phyloP scores from a whole-genome alignment of 2,797 vertebrate species.

The Chiroxiphia lanceolata region DNA sequence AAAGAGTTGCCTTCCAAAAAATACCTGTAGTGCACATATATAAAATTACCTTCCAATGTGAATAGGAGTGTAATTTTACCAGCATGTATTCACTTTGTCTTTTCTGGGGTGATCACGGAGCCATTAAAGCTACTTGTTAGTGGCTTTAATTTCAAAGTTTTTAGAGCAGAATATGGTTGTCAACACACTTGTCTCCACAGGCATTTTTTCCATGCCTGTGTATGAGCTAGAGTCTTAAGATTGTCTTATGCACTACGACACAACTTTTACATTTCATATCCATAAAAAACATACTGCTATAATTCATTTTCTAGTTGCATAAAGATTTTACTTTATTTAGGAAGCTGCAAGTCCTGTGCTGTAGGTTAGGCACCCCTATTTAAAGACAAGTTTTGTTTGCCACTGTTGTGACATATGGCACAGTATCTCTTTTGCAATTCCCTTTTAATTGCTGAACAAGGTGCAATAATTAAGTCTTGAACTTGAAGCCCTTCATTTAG shows the following conservation, averaged over 20 bases:
- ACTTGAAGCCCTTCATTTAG: constrained; percentile 1
- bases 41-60: not conserved
- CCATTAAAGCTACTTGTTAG: not conserved
- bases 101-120: not conserved
- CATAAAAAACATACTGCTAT: constrained; percentile 8
- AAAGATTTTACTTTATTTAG: constrained; percentile 37
- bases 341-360: not conserved
- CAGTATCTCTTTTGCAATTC: not conserved
- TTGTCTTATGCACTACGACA: not conserved
- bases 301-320: constrained; percentile 1
- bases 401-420: not conserved
- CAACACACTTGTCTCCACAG: not conserved
- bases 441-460: constrained; percentile 37
- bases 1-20: not conserved
- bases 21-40: not conserved
- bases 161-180: not conserved
- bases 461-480: constrained; percentile 43
- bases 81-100: not conserved
- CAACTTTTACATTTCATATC: not conserved
- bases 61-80: not conserved
- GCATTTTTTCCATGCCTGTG: not conserved
- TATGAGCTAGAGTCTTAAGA: not conserved
- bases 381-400: constrained; percentile 32
- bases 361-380: constrained; percentile 41
- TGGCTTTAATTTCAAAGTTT: not conserved